phyloP scores from a whole-genome alignment of 2,113 vertebrate genomes.

The Triplophysa siluroides region DNA sequence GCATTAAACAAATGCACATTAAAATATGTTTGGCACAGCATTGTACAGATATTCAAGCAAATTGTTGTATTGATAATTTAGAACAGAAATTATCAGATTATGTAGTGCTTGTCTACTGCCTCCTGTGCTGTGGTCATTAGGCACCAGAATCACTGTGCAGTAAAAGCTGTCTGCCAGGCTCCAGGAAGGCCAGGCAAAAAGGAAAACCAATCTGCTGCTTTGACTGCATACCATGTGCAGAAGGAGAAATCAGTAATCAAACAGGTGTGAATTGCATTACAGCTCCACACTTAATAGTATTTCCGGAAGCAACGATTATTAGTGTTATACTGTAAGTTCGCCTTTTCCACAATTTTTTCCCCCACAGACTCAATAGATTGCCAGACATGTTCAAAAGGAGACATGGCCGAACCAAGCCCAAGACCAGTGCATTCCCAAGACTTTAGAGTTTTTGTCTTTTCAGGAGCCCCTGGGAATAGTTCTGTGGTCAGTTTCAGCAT shows the following conservation, averaged over 20 bases:
- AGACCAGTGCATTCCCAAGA: slow-evolving; percentile 69
- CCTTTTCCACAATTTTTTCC: slow-evolving; percentile 37
- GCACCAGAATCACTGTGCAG: slow-evolving; percentile 71
- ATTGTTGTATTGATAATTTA: no score
- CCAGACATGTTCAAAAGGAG: slow-evolving; percentile 64
- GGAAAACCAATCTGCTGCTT: slow-evolving; percentile 77
- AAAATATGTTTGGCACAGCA: background rate
- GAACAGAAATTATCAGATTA: background rate
- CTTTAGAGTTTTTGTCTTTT: slow-evolving; percentile 70
- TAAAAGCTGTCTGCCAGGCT: slow-evolving; percentile 69
- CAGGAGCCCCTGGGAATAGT: slow-evolving; percentile 70
- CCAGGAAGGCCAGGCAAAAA: slow-evolving; percentile 64
- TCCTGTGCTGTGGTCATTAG: slow-evolving; percentile 60
- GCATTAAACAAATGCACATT: background rate
- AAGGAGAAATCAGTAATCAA: slow-evolving; percentile 75
- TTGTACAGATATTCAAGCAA: background rate
- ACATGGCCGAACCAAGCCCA: slow-evolving; percentile 70
- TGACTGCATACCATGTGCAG: slow-evolving; percentile 77
- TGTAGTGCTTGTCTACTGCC: slow-evolving; percentile 28
- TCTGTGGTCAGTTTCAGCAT: slow-evolving; percentile 54
- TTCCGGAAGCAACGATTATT: background rate
- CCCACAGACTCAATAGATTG: slow-evolving; percentile 71
- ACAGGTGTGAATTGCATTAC: slow-evolving; percentile 61
- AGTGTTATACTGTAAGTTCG: background rate
- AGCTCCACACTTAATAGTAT: background rate